phyloP scores from a whole-genome alignment of 1,140 invertebrate genomes.

The Bombus turneri region DNA sequence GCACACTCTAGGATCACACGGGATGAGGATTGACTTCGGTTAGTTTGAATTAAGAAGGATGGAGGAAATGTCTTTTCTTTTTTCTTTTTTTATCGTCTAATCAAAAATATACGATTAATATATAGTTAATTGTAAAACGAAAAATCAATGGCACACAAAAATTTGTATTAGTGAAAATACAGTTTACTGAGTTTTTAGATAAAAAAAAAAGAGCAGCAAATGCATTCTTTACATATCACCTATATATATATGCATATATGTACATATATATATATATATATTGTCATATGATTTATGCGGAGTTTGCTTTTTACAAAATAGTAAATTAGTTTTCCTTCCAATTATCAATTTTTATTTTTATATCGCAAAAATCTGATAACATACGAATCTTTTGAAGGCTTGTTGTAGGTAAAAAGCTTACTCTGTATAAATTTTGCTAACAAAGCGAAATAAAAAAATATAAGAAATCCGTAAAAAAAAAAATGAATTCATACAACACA shows the following conservation, averaged over 20 bases:
- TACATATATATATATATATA: neutral
- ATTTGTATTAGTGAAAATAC: constrained; percentile 47
- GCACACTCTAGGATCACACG: constrained; percentile 71
- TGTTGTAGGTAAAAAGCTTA: constrained; percentile 23
- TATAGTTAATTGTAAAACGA: constrained; percentile 47
- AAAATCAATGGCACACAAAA: constrained; percentile 47
- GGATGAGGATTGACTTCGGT: constrained; percentile 13
- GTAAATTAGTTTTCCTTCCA: neutral
- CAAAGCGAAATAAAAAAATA: constrained; percentile 13
- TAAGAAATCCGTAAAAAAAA: neutral
- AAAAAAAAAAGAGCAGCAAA: constrained; percentile 17
- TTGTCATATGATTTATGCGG: constrained; percentile 14
- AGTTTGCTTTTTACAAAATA: constrained; percentile 15
- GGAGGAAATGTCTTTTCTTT: neutral
- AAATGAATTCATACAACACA: constrained; percentile 48
- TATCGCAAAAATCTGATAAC: no score
- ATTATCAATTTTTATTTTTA: neutral
- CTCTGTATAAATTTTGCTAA: constrained; percentile 14
- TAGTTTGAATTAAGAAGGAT: constrained; percentile 28
- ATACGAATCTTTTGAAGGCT: neutral
- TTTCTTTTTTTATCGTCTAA: neutral
- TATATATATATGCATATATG: no score
- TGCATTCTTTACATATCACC: constrained; percentile 43
- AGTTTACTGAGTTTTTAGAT: constrained; percentile 37
- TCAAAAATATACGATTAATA: neutral